Conservation (phyloP, 1,140 invertebrate species). For the Euura lappo region DNA sequence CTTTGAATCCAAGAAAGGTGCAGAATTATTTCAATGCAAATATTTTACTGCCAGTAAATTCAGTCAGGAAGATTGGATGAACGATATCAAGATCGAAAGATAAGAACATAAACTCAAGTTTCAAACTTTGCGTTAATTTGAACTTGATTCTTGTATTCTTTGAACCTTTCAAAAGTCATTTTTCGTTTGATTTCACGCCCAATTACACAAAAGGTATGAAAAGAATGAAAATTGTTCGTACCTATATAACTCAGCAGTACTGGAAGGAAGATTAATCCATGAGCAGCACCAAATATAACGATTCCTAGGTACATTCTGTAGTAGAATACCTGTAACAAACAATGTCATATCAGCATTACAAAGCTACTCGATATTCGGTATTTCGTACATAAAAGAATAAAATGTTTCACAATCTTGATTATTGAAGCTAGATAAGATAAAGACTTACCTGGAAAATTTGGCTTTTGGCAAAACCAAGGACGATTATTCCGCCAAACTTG, state of each 20-base stretch:
- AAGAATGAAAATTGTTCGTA: constrained; percentile 63
- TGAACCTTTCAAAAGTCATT: no score
- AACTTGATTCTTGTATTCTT: no score
- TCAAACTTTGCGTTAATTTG: no score
- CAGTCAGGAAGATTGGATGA: no score
- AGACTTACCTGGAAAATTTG: constrained; percentile 85
- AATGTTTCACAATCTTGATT: constrained; percentile 8
- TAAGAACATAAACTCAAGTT: no score
- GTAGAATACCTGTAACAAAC: constrained; percentile 83
- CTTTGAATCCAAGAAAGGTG: no score
- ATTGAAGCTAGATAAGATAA: not conserved
- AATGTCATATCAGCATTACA: not conserved
- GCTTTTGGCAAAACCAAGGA: constrained; percentile 94
- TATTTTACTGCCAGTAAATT: no score
- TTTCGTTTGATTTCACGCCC: no score
- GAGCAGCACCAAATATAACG: constrained; percentile 93
- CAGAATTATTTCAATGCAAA: no score
- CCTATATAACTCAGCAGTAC: constrained; percentile 96
- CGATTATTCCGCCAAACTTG: constrained; percentile 94
- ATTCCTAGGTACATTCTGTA: constrained; percentile 99
- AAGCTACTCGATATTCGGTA: not conserved
- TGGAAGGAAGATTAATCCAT: constrained; percentile 95
- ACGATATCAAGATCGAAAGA: no score
- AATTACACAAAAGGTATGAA: no score
- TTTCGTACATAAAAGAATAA: constrained; percentile 9